These are phyloP conservation scores for Gambusia affinis DNA, from an alignment of 2,113 vertebrate genomes.

Conservation along the genomic window DNA sequence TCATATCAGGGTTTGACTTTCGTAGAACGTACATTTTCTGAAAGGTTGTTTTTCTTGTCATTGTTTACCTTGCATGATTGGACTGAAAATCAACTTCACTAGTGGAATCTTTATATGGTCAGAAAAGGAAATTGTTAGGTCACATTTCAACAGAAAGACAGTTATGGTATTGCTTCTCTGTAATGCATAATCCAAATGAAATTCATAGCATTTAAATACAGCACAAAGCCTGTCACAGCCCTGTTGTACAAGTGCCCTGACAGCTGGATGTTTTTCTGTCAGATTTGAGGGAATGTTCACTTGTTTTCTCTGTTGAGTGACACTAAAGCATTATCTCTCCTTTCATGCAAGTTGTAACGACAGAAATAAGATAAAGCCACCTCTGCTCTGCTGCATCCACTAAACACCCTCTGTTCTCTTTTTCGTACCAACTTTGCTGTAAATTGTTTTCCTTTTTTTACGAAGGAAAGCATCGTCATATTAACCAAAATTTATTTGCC, in stretches of 20 bases:
- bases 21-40: neutral
- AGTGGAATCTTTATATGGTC: constrained; percentile 1
- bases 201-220: constrained; percentile 16
- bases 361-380: constrained; percentile 44
- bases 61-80: neutral
- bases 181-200: neutral
- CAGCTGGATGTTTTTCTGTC: constrained; percentile 23
- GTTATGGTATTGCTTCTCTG: neutral
- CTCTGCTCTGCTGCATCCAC: constrained; percentile 43
- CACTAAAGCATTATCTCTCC: constrained; percentile 30
- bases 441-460: constrained; percentile 58
- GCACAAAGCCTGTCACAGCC: constrained; percentile 55
- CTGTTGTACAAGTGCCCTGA: constrained; percentile 41
- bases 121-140: constrained; percentile 12
- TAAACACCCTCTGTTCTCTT: constrained; percentile 44
- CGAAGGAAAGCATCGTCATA: constrained; percentile 60
- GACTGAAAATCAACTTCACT: constrained; percentile 10
- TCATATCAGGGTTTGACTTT: constrained; percentile 33
- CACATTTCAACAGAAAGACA: constrained; percentile 1
- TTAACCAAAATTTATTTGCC: constrained; percentile 71
- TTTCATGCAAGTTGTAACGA: constrained; percentile 41
- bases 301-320: constrained; percentile 43
- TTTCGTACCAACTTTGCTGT: constrained; percentile 58
- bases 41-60: neutral
- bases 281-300: constrained; percentile 25